Conservation (phyloP, 2,888 invertebrate species). For the Iphiclides podalirius region DNA sequence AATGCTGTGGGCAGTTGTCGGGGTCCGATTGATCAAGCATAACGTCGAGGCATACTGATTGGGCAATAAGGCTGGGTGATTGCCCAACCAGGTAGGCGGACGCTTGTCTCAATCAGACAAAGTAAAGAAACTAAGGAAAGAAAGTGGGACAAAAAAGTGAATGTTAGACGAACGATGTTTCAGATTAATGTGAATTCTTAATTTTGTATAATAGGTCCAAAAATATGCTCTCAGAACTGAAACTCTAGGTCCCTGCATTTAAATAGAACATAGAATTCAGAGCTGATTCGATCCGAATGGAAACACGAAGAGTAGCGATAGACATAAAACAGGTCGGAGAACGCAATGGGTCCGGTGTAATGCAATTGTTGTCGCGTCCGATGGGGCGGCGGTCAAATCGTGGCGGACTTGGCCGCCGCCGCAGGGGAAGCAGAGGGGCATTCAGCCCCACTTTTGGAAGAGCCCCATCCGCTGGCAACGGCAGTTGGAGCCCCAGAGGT, state of each 20-base stretch:
- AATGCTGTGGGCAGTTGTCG: constrained; percentile 55
- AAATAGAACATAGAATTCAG: constrained; percentile 47
- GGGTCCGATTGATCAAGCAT: constrained; percentile 63
- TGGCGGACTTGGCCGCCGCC: constrained; percentile 62
- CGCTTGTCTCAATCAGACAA: constrained; percentile 65
- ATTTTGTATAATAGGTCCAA: constrained; percentile 70
- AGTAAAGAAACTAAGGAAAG: constrained; percentile 37
- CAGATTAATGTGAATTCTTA: constrained; percentile 37
- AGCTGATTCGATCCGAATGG: constrained; percentile 32
- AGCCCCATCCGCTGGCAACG: constrained; percentile 93
- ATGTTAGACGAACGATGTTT: constrained; percentile 25
- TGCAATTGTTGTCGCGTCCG: constrained; percentile 62
- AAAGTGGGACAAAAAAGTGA: constrained; percentile 15
- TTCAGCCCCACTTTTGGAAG: constrained; percentile 91
- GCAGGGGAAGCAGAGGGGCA: constrained; percentile 40
- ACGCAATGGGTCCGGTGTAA: constrained; percentile 65
- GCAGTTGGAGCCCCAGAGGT: constrained; percentile 94
- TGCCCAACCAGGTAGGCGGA: constrained; percentile 84
- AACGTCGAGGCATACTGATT: constrained; percentile 79
- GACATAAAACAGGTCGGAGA: constrained; percentile 36
- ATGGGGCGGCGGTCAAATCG: constrained; percentile 69
- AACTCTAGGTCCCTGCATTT: constrained; percentile 74
- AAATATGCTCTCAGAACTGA: constrained; percentile 68
- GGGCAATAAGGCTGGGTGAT: constrained; percentile 87
- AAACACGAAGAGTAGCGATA: constrained; percentile 39